These are phyloP conservation scores for Aphidoletes aphidimyza DNA, from an alignment of 2,888 invertebrate species.

Conservation along the genomic window DNA sequence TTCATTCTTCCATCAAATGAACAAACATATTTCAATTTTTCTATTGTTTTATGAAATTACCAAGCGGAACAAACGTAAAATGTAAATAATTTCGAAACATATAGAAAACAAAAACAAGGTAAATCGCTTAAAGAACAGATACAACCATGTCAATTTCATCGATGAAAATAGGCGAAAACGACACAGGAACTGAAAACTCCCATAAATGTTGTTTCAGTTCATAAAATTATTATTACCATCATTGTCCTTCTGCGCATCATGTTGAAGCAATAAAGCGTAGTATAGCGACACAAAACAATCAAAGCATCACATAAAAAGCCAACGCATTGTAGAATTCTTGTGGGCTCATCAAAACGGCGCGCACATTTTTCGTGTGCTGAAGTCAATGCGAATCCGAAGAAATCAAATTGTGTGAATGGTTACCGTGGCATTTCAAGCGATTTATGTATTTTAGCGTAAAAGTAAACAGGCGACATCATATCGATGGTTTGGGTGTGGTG, in stretches of 20 bases:
- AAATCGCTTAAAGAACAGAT: too few species aligned
- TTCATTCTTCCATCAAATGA: not conserved
- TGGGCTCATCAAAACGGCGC: not conserved
- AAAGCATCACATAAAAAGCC: constrained; percentile 11
- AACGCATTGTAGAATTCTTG: not conserved
- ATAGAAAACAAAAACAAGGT: too few species aligned
- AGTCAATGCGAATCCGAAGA: too few species aligned
- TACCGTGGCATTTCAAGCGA: not conserved
- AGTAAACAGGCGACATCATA: not conserved
- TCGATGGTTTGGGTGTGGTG: not conserved
- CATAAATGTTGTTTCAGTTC: not conserved
- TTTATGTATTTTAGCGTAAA: not conserved
- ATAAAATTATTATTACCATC: constrained; percentile 23
- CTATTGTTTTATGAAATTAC: constrained; percentile 9
- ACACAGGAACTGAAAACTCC: not conserved
- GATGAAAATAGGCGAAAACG: not conserved
- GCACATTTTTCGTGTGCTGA: not conserved
- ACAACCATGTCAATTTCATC: not conserved
- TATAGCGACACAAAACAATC: not conserved
- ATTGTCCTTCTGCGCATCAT: not conserved
- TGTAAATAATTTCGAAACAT: not conserved
- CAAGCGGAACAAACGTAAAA: not conserved
- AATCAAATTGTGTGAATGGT: constrained; percentile 2
- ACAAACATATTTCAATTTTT: constrained; percentile 10
- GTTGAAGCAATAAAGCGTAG: not conserved